Percentiles rank a stretch among this genome's conserved stretches.
These are phyloP conservation scores for Heliconius eleuchia DNA, from an alignment of 1,140 invertebrate species.

Conservation along the genomic window DNA sequence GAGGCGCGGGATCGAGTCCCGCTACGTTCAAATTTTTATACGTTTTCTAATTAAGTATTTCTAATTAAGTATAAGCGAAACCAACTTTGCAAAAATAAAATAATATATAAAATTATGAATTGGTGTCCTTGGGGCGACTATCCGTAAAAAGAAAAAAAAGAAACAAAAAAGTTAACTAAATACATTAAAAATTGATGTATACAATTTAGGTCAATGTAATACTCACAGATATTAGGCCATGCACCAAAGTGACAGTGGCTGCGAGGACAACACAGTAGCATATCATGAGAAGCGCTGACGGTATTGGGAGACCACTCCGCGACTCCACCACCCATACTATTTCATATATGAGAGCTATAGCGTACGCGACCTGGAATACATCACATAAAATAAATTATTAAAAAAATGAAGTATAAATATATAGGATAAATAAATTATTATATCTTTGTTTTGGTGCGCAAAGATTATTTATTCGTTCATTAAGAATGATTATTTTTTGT, in stretches of 20 bases:
- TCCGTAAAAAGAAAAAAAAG: no score
- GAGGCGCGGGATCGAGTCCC: no score
- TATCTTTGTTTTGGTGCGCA: background rate
- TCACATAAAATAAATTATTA: background rate
- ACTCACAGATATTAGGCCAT: conserved; percentile 84
- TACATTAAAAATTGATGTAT: background rate
- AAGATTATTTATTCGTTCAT: background rate
- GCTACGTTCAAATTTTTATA: no score
- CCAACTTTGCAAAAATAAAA: no score
- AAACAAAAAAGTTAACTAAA: background rate
- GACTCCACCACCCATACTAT: conserved; percentile 83
- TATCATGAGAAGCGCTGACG: conserved; percentile 83
- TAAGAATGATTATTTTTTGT: no score
- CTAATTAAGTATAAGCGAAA: no score
- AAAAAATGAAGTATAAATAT: background rate
- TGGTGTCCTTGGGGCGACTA: no score
- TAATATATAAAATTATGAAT: no score
- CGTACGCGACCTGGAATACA: conserved; percentile 82
- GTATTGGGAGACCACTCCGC: conserved; percentile 79
- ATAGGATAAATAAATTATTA: background rate
- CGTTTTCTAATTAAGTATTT: no score
- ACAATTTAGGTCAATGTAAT: background rate
- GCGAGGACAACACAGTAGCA: conserved; percentile 83
- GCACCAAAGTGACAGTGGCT: conserved; percentile 83
- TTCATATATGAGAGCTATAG: conserved; percentile 83